Evolutionary conservation across 1,140 invertebrate species (phyloP), one percentile per base, ranked within the genome.

Genomic region (Sarcophaga bullata): DNA sequence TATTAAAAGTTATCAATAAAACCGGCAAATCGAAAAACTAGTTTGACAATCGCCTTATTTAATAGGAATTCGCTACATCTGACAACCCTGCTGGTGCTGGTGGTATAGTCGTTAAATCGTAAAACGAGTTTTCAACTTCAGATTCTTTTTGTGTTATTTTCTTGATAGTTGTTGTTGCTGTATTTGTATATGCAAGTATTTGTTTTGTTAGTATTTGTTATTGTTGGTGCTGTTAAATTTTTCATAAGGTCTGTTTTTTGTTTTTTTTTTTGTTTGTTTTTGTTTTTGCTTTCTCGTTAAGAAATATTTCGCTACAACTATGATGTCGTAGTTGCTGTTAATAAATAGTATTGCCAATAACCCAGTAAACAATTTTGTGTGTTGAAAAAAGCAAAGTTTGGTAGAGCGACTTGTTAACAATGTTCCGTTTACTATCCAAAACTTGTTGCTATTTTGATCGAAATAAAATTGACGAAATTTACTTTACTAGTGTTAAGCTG

Each of bases 61-160:
- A 37, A 37, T 37, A 37, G 4, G 25, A 37, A 37, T 37, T 37
- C 25, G 25, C 25, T 37, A 4, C 1, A 37, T 37, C 25, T 37
- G 25, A 37, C 25, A 37, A 37, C 25, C 25, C 17, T 72, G 62
- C 9, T 15, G 10, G 62, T 72, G 8, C 17, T 72, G 62, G 1
- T 15, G 10, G 62, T 72, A 17, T 72, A 13, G 19, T 48, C 19
- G 73, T 8, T 46, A 19, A 78, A 78, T 78, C 48, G 75, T 78
- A 78, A 78, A 78, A 78, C 75, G 48, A 78, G 75, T 78, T 78
- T 78, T 78, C 49, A 78, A 50, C 48, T 25, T 78, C 9, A 78
- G 75, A 78, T 50, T 78, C 19, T 75, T 46, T 75, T 75, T 48
- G 49, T 78, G 48, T 68, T 68, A n/a, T 68, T 78, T 48, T 78